phyloP scores from a whole-genome alignment of 2,113 vertebrate genomes.

The Holacanthus passer region DNA sequence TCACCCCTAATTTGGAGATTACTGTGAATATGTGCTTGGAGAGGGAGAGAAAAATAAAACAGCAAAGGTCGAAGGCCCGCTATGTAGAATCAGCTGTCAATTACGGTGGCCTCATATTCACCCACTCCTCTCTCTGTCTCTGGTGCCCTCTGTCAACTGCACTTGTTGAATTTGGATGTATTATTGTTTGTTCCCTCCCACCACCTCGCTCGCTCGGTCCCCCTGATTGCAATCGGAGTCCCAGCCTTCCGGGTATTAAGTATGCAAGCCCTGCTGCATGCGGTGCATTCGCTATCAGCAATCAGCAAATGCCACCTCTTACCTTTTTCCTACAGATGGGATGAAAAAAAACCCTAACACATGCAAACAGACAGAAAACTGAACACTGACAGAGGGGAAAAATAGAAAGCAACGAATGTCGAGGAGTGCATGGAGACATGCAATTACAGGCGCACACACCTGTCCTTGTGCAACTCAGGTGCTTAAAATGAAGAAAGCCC shows the following conservation, averaged over 20 bases:
- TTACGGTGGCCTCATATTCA: conserved; percentile 44
- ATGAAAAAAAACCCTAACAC: background rate
- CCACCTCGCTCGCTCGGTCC: conserved; percentile 27
- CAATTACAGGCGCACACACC: background rate
- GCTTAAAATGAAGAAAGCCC: conserved; percentile 2
- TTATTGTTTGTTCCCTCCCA: conserved; percentile 61
- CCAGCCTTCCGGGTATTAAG: conserved; percentile 56
- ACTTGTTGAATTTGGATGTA: conserved; percentile 70
- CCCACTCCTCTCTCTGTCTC: conserved; percentile 36
- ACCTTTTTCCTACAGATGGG: conserved; percentile 21
- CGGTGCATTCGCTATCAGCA: conserved; percentile 65
- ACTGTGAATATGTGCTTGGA: conserved; percentile 22
- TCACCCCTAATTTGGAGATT: no score
- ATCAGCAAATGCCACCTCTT: conserved; percentile 70
- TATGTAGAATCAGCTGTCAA: conserved; percentile 61
- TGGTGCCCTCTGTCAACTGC: conserved; percentile 53
- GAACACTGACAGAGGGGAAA: background rate
- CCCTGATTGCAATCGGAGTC: conserved; percentile 75
- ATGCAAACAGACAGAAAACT: conserved; percentile 32
- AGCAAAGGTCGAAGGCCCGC: conserved; percentile 34
- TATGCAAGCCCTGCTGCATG: conserved; percentile 63
- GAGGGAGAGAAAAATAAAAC: conserved; percentile 42
- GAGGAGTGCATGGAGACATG: background rate
- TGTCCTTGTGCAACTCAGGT: background rate
- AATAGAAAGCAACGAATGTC: conserved; percentile 1